These are phyloP conservation scores for Hippocampus guttulatus DNA, from an alignment of 2,113 vertebrate species.

Conservation along the genomic window DNA sequence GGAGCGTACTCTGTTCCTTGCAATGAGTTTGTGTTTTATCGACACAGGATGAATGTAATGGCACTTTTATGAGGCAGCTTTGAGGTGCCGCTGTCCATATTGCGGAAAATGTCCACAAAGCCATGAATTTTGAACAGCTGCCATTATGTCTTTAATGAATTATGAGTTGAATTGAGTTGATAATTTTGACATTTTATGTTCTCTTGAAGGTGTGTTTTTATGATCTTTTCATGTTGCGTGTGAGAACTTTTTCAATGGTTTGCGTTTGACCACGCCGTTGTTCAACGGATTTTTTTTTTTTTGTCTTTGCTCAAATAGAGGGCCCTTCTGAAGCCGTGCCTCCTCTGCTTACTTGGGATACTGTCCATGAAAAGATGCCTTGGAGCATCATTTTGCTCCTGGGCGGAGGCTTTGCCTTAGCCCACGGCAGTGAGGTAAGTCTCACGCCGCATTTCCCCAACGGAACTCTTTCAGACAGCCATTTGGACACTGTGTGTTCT, in stretches of 20 bases:
- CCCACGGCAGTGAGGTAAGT: constrained; percentile 82
- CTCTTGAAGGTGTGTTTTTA: constrained; percentile 13
- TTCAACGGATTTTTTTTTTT: neutral
- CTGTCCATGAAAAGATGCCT: constrained; percentile 76
- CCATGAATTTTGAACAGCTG: constrained; percentile 5
- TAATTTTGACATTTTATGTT: constrained; percentile 6
- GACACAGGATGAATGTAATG: constrained; percentile 41
- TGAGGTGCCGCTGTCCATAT: constrained; percentile 26
- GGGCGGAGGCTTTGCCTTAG: constrained; percentile 82
- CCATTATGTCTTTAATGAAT: neutral
- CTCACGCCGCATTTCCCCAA: neutral
- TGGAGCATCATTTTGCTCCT: constrained; percentile 81
- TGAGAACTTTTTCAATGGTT: neutral
- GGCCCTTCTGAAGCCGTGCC: constrained; percentile 47
- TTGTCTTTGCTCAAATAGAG: constrained; percentile 22
- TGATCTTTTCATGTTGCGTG: constrained; percentile 4
- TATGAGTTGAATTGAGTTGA: neutral
- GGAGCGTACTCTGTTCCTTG: constrained; percentile 28
- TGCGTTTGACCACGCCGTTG: no score
- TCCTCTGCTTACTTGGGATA: constrained; percentile 75
- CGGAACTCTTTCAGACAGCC: neutral
- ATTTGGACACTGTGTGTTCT: constrained; percentile 13
- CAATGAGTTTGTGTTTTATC: constrained; percentile 42
- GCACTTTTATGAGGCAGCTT: constrained; percentile 21
- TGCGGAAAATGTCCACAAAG: neutral